Base-by-base conservation (phyloP, 2,797 vertebrate species). In the Cyprinodon diabolis region DNA sequence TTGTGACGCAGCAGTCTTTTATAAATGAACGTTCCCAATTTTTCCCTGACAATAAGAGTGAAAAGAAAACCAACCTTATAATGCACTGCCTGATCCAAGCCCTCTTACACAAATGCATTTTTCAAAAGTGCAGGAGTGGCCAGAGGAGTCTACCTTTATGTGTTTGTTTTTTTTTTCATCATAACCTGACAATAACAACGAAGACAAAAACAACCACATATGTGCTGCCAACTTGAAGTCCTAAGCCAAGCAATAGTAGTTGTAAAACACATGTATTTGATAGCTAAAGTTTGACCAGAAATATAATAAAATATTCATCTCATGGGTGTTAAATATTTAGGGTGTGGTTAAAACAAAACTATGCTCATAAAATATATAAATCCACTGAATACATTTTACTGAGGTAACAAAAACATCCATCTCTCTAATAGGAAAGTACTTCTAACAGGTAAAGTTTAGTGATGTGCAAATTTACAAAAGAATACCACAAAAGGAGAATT, bases 61-160 rank as follows among this genome's bases (percentile, higher is more conserved):
- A 65, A 65, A 65, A 45, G 62, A 65, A 65, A 65, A 23, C 21
- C 40, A 65, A 65, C 43, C 62, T 65, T 45, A 45, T 45, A 43
- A 45, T 65, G 37, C 12, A 0, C 60, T 63, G 37, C 40, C 60
- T 21, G 45, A 11, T 45, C 21, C 40, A 43, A 65, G 11, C 11
- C 37, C 40, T 65, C 40, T 65, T 19, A n/a, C 19, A 65, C 62
- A 65, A 5, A 21, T 45, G 40, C 43, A 65, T n/a, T n/a, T 65
- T 65, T n/a, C 62, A 65, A 65, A 65, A 65, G 40, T 11, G 21
- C 62, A 65, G 62, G 62, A 65, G 62, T 23, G 62, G 21, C 62
- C 11, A 12, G 37, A 65, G 40, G 40, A 45, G 21, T 3, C 12
- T 8, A 23, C 62, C n/a, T n/a, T 65, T 21, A 65, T 13, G 5